Conservation (phyloP, 2,888 invertebrate genomes). For the Frankliniella intonsa region DNA sequence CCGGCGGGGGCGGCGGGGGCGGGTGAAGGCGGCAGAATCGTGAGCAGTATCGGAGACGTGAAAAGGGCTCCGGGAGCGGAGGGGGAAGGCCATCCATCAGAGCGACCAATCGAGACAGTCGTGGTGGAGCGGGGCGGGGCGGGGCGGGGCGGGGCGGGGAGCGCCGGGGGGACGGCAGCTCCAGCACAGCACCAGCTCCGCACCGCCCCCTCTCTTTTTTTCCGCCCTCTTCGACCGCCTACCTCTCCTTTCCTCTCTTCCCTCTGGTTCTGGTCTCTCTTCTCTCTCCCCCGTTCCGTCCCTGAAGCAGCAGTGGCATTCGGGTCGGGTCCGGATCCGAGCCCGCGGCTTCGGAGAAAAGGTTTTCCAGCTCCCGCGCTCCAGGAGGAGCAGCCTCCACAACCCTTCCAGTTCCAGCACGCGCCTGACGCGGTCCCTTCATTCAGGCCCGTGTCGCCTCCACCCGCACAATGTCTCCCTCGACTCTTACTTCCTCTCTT, state of each 20-base stretch:
- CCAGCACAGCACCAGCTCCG: too few relatives aligned
- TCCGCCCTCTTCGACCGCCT: too few relatives aligned
- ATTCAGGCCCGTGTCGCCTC: neutral
- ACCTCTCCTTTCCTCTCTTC: too few relatives aligned
- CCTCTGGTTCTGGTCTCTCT: too few relatives aligned
- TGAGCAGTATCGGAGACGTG: constrained; percentile 6
- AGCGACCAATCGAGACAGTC: constrained; percentile 12
- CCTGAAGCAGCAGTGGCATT: too few relatives aligned
- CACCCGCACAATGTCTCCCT: neutral
- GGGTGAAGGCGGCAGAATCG: neutral
- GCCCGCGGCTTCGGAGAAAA: too few relatives aligned
- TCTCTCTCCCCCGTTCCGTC: too few relatives aligned
- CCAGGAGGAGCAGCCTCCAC: too few relatives aligned
- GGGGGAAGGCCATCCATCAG: constrained; percentile 25
- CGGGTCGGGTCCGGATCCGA: too few relatives aligned
- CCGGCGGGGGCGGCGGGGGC: neutral
- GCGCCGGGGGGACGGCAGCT: neutral
- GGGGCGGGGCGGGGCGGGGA: neutral
- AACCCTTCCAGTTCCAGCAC: neutral
- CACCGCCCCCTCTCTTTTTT: too few relatives aligned
- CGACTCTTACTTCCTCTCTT: neutral
- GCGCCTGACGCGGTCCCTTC: neutral
- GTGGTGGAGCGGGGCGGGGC: neutral
- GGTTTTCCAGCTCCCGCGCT: too few relatives aligned
- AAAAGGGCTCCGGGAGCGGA: neutral